These are phyloP conservation scores for Scaptomyza polygonia DNA, from an alignment of 2,888 invertebrate genomes.

Conservation along the genomic window DNA sequence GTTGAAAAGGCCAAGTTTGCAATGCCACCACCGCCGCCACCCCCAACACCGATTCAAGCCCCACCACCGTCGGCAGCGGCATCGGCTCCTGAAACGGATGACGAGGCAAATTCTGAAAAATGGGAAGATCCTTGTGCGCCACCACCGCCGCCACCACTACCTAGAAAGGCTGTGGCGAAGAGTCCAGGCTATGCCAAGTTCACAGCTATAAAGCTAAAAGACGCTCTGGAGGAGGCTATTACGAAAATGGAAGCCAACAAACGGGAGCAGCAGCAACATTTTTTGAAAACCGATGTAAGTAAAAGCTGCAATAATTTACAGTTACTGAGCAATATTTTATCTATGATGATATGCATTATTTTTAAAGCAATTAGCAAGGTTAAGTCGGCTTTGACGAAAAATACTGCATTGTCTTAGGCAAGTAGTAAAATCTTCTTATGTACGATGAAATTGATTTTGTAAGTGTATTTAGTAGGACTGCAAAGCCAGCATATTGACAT, in stretches of 20 bases:
- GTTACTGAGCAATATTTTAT: neutral
- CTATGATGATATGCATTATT: neutral
- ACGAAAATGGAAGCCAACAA: slow-evolving; percentile 64
- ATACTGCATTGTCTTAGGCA: neutral
- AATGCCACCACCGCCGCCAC: slow-evolving; percentile 77
- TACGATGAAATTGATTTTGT: slow-evolving; percentile 7
- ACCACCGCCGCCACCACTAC: slow-evolving; percentile 70
- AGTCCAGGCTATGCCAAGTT: slow-evolving; percentile 50
- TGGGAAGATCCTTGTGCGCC: slow-evolving; percentile 70
- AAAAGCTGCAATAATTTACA: slow-evolving; percentile 11
- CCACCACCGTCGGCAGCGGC: slow-evolving; percentile 22
- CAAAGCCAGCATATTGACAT: slow-evolving; percentile 15
- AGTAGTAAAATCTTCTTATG: neutral
- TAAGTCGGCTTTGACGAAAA: neutral
- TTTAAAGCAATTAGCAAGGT: neutral
- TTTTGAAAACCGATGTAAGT: slow-evolving; percentile 34
- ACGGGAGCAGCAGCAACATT: slow-evolving; percentile 29
- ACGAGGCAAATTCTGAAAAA: slow-evolving; percentile 62
- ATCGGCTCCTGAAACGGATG: slow-evolving; percentile 46
- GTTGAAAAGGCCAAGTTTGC: slow-evolving; percentile 38
- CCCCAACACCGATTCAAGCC: slow-evolving; percentile 72
- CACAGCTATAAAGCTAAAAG: slow-evolving; percentile 61
- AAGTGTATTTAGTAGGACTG: slow-evolving; percentile 7
- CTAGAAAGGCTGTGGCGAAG: slow-evolving; percentile 24
- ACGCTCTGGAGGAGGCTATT: slow-evolving; percentile 69